These are phyloP conservation scores for Gymnodraco acuticeps DNA, from an alignment of 2,797 vertebrate genomes.

Conservation along the genomic window DNA sequence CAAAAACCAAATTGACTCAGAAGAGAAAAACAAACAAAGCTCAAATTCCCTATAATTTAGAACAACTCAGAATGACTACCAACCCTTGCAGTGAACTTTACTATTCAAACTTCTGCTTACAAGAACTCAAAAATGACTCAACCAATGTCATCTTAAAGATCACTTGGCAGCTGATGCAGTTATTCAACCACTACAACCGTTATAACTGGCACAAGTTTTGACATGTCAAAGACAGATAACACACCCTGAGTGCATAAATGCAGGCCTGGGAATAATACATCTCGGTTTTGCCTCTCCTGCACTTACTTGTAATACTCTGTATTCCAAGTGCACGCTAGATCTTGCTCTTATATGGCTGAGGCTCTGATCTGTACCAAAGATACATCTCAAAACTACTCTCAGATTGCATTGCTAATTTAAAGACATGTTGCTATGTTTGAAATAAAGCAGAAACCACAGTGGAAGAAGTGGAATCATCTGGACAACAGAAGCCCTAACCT, in stretches of 20 bases:
- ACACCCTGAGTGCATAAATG: background rate
- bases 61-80: background rate
- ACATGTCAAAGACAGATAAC: conserved; percentile 46
- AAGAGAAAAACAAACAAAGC: background rate
- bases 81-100: background rate
- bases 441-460: conserved; percentile 15
- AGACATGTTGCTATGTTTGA: conserved; percentile 1
- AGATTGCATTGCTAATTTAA: conserved; percentile 1
- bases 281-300: background rate
- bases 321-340: conserved; percentile 5
- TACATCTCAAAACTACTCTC: background rate
- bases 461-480: conserved; percentile 50
- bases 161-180: no score
- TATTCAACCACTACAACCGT: conserved; percentile 8
- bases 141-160: background rate
- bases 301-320: background rate
- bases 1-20: conserved; percentile 17
- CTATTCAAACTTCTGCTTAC: background rate
- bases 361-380: background rate
- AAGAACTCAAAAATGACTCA: conserved; percentile 1
- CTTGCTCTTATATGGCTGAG: background rate
- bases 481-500: conserved; percentile 51
- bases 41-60: background rate
- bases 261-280: conserved; percentile 5
- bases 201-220: conserved; percentile 44